Percentiles rank a stretch among this genome's conserved stretches.
phyloP scores from a whole-genome alignment of 2,797 vertebrate genomes.

The Acanthis flammea region DNA sequence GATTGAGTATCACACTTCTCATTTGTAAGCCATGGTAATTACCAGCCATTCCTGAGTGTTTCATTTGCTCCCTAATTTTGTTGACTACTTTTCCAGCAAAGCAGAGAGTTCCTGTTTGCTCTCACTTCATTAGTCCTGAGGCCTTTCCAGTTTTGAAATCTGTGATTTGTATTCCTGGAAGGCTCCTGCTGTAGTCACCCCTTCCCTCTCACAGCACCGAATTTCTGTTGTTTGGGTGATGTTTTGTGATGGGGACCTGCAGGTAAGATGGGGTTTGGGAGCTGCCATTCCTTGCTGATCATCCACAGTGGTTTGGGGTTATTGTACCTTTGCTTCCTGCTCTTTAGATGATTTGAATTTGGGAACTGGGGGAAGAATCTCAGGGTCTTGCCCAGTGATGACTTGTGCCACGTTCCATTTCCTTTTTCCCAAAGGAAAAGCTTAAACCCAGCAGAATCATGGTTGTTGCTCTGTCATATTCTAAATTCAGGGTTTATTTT shows the following conservation, averaged over 20 bases:
- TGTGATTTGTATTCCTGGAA: background rate
- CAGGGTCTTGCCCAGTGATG: background rate
- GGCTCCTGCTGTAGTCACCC: background rate
- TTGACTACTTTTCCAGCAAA: background rate
- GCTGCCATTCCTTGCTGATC: background rate
- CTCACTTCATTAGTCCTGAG: constrained; percentile 8
- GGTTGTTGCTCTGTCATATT: background rate
- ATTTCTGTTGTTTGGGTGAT: background rate
- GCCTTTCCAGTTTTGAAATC: background rate
- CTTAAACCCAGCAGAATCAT: background rate
- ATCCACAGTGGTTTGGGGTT: background rate
- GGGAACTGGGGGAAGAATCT: background rate
- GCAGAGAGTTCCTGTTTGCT: background rate
- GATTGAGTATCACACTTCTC: background rate
- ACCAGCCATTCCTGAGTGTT: background rate
- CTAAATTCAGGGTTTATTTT: constrained; percentile 19
- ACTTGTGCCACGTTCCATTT: background rate
- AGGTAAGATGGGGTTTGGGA: background rate
- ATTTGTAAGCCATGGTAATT: constrained; percentile 21
- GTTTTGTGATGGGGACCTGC: background rate
- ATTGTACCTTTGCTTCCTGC: background rate
- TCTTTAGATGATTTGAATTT: background rate
- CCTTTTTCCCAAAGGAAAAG: background rate
- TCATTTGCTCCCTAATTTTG: constrained; percentile 35
- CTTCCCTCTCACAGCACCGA: background rate